Conservation (phyloP, 2,797 vertebrate species). For the Acestrorhynchus altus region DNA sequence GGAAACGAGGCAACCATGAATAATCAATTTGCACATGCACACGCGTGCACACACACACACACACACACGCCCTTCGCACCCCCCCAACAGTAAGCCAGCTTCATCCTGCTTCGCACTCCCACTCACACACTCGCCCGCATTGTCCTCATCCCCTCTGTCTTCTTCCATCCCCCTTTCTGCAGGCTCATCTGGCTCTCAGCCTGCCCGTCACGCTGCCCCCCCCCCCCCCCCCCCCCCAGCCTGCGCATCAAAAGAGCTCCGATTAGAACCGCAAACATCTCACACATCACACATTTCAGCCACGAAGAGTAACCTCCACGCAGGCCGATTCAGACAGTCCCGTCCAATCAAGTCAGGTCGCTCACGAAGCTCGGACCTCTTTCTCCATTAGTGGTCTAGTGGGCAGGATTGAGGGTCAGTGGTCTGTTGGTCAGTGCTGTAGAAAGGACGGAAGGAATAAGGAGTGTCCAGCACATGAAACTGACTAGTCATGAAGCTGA, state of each 20-base stretch:
- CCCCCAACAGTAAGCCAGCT: not conserved
- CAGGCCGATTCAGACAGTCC: not conserved
- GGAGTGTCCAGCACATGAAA: too few relatives aligned
- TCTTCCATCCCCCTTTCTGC: not conserved
- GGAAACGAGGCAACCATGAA: constrained; percentile 46
- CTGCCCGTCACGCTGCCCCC: constrained; percentile 15
- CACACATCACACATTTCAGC: constrained; percentile 19
- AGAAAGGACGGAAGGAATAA: too few relatives aligned
- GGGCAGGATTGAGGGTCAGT: too few relatives aligned
- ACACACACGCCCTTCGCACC: constrained; percentile 6
- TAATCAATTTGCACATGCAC: constrained; percentile 40
- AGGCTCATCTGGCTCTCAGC: not conserved
- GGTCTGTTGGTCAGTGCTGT: too few relatives aligned
- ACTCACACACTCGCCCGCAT: not conserved
- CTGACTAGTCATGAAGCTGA: too few relatives aligned
- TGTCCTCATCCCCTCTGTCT: not conserved
- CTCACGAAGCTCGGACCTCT: too few relatives aligned
- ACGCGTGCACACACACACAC: constrained; percentile 16
- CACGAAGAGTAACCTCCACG: constrained; percentile 38
- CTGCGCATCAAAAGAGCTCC: too few relatives aligned
- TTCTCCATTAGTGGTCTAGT: too few relatives aligned
- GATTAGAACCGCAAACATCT: constrained; percentile 34
- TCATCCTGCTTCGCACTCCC: constrained; percentile 17
- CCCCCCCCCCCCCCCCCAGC: too few relatives aligned
- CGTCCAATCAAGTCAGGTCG: not conserved